phyloP scores from a whole-genome alignment of 92 coral and sea anemone species.

The Bergia puertoricense region DNA sequence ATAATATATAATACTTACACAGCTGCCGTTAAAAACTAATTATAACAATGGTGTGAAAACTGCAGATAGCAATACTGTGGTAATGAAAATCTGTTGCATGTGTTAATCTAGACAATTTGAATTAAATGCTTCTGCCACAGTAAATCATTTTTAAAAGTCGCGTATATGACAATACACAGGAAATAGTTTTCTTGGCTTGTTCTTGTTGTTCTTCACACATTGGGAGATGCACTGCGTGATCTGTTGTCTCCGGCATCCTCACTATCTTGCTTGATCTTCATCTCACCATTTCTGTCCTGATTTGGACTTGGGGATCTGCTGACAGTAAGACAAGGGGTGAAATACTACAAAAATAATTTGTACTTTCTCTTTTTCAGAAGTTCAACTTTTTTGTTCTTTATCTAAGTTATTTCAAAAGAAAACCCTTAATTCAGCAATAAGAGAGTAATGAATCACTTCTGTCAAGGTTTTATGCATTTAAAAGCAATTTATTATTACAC shows the following conservation, averaged over 20 bases:
- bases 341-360: neutral
- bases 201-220: neutral
- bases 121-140: neutral
- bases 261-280: neutral
- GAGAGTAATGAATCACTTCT: too few relatives aligned
- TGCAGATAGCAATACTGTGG: neutral
- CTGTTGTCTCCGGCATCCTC: constrained; percentile 1
- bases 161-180: neutral
- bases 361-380: too few relatives aligned
- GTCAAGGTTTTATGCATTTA: too few relatives aligned
- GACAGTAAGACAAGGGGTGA: neutral
- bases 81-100: neutral
- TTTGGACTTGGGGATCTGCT: constrained; percentile 16
- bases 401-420: too few relatives aligned
- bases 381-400: too few relatives aligned
- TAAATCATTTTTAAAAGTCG: neutral
- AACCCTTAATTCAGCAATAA: too few relatives aligned
- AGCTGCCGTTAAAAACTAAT: neutral
- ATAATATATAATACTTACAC: neutral
- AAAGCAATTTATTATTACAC: too few relatives aligned
- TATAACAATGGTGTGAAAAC: neutral
- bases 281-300: constrained; percentile 8
- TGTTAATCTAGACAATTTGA: neutral
- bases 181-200: neutral
- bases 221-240: constrained; percentile 21